phyloP scores from a whole-genome alignment of 2,888 invertebrate species.

The Catocala fraxini region DNA sequence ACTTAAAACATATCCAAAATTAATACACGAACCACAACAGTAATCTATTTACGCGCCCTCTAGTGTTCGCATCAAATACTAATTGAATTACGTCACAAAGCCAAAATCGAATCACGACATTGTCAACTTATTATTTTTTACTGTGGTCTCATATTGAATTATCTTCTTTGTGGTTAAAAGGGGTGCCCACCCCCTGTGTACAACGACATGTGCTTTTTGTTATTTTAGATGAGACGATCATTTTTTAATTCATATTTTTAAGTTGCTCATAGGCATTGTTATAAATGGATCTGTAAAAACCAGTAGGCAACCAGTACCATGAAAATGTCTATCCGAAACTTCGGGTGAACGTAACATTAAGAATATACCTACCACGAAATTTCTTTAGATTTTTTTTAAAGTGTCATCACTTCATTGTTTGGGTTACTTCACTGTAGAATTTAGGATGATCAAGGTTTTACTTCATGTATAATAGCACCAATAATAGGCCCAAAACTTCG shows the following conservation, averaged over 20 bases:
- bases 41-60: slow-evolving; percentile 62
- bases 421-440: too few relatives aligned
- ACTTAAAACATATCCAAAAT: slow-evolving; percentile 37
- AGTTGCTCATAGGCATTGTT: neutral
- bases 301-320: too few relatives aligned
- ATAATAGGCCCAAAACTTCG: too few relatives aligned
- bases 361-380: too few relatives aligned
- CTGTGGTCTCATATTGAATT: slow-evolving; percentile 45
- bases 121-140: slow-evolving; percentile 73
- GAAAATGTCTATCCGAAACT: too few relatives aligned
- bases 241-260: neutral
- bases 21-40: slow-evolving; percentile 43
- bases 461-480: too few relatives aligned
- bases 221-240: slow-evolving; percentile 36
- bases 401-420: too few relatives aligned
- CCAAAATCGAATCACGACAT: slow-evolving; percentile 72
- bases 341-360: too few relatives aligned
- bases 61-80: slow-evolving; percentile 60
- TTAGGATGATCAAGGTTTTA: too few relatives aligned
- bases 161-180: slow-evolving; percentile 61
- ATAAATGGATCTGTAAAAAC: too few relatives aligned
- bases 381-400: too few relatives aligned
- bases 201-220: slow-evolving; percentile 27
- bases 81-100: slow-evolving; percentile 75
- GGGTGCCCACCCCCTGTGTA: slow-evolving; percentile 44